Evolutionary conservation across 2,888 invertebrate species (phyloP), one percentile per base, ranked within the genome.

Genomic region (Parnassius orleans): DNA sequence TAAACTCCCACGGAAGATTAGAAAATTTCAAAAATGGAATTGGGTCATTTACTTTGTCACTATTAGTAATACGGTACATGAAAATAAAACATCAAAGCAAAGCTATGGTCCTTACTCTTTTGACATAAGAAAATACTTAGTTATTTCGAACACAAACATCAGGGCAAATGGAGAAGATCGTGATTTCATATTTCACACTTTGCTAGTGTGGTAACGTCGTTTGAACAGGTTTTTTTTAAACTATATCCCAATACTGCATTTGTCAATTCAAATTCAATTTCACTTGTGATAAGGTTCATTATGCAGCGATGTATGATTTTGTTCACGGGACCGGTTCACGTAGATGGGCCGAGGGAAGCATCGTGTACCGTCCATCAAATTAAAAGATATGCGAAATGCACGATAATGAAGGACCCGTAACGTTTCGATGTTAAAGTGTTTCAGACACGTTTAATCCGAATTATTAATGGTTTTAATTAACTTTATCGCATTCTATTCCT

Each of bases 111-210:
- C 78, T 79, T 81, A 79, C 70, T 79, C 80, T 86, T 86, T 84
- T 84, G 81, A 84, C 81, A 85, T 79, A 79, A 84, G 83, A 83
- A 86, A 83, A 84, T 87, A 69, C 64, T 66, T 68, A 70, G 71
- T 69, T 74, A 90, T 91, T 89, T 86, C 83, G 86, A 87, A 87
- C 86, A 83, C 88, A 90, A 90, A 91, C 86, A 87, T 76, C 80
- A 76, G 79, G 76, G 80, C 85, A 78, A 84, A 84, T 84, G 81
- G 81, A 79, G 79, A 82, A 86, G 59, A 80, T 91, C 91, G 91
- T 91, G 91, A 91, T 91, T 91, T 89, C 89, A 90, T 91, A 90
- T 90, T 91, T 91, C 90, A 90, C 91, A 91, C 91, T 89, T 86
- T 78, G 80, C 79, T 78, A 83, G 87, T 85, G 86, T 81, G 82